Evolutionary conservation across 2,797 vertebrate genomes (phyloP), one percentile per base, ranked within the genome.

Genomic region (Gobionotothen gibberifrons): DNA sequence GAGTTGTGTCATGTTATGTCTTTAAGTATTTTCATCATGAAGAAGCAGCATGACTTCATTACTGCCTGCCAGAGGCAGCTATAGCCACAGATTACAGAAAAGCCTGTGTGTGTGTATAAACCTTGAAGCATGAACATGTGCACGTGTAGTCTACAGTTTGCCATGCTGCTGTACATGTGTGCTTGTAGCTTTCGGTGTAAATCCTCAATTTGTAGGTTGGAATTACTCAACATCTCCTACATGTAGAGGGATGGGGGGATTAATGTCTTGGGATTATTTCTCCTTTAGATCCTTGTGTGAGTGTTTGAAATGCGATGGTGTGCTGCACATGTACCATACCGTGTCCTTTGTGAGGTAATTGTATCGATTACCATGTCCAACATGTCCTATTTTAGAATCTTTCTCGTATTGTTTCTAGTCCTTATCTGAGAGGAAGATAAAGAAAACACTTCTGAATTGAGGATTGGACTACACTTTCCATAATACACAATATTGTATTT

Each of bases 21-120:
- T 76, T 52, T 21, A 44, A 49, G 29, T 58, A 59, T 84, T 83
- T 82, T 77, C 74, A 74, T 86, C 62, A 82, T 66, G 53, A 21
- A 21, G 22, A 66, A 39, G 65, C 71, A 71, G 72, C 77, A 78
- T 82, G 82, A 89, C 81, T 89, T 85, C 57, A 87, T 85, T 72
- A 82, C 72, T 74, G 81, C 82, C 78, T 74, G 81, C 82, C 78
- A 75, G 67, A 88, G 76, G 84, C 84, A 84, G 74, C 76, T 53
- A 36, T 36, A 76, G 68, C 73, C 62, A 69, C 83, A 89, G 87
- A 91, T 93, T 90, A 90, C 76, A 81, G 72, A 89, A 88, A 91
- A 22, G 52, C 74, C 64, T 32, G 48, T 73, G 52, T 77, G 39
- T 72, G 54, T 68, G 13, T 48, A 16, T 76, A 78, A 85, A 70